phyloP scores from a whole-genome alignment of 2,113 vertebrate genomes.

The Pedetes capensis region DNA sequence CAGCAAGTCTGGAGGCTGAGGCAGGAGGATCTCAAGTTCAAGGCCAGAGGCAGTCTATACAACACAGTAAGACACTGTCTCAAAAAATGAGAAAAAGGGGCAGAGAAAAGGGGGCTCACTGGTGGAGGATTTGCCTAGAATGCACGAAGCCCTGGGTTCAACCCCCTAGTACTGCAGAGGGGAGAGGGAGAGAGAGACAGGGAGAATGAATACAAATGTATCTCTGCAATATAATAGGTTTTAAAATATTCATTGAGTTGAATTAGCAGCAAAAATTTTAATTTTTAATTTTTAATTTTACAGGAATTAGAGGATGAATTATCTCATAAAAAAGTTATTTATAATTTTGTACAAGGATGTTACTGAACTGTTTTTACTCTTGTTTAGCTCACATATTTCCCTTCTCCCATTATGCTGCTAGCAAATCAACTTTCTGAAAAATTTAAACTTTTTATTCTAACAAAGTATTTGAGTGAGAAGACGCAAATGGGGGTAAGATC shows the following conservation, averaged over 20 bases:
- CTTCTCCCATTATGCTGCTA: not conserved
- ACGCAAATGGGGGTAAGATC: not conserved
- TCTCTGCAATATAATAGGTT: not conserved
- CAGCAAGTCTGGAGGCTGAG: too few relatives aligned
- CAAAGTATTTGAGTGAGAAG: not conserved
- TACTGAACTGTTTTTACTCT: not conserved
- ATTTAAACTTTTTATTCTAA: not conserved
- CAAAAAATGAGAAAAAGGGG: too few relatives aligned
- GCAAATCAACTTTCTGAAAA: not conserved
- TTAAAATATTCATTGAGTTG: not conserved
- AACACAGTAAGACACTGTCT: too few relatives aligned
- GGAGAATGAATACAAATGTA: not conserved
- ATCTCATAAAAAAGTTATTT: not conserved
- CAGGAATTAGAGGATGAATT: not conserved
- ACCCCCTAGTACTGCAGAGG: too few relatives aligned
- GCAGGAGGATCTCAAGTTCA: too few relatives aligned
- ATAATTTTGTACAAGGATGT: not conserved
- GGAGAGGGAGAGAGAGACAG: too few relatives aligned
- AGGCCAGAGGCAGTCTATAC: too few relatives aligned
- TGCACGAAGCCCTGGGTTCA: too few relatives aligned
- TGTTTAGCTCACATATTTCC: not conserved
- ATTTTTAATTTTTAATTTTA: not conserved
- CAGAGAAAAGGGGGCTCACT: too few relatives aligned
- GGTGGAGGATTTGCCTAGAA: too few relatives aligned
- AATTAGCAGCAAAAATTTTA: not conserved